These are phyloP conservation scores for Opisthocomus hoazin DNA, from an alignment of 2,113 vertebrate species.

Conservation along the genomic window DNA sequence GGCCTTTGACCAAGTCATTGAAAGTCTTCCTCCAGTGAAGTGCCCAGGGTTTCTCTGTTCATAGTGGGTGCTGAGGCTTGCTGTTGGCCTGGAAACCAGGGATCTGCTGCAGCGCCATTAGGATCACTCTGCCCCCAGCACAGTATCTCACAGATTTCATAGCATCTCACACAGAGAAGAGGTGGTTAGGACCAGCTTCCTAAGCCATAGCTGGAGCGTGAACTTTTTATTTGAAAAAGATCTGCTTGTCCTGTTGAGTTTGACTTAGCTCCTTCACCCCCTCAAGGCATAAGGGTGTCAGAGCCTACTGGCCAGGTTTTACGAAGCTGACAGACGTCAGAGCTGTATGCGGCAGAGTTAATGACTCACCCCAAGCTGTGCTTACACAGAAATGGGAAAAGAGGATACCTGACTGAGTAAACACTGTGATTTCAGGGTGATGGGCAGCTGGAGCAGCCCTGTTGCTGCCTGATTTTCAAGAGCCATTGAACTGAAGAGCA, in stretches of 20 bases:
- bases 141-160: no score
- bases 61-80: neutral
- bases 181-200: neutral
- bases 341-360: neutral
- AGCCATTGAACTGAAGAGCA: no score
- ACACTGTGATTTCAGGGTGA: neutral
- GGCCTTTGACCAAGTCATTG: neutral
- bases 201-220: neutral
- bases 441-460: neutral
- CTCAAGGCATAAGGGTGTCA: neutral
- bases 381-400: neutral
- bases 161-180: neutral
- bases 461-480: neutral
- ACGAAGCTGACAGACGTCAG: neutral
- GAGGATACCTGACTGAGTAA: neutral
- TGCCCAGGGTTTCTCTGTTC: neutral
- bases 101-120: neutral
- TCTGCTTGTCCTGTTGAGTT: neutral
- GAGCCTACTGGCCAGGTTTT: neutral
- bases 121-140: no score
- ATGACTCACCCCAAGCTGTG: neutral
- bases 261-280: neutral
- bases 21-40: neutral
- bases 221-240: neutral
- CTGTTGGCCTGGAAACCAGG: neutral